phyloP scores from a whole-genome alignment of 2,113 vertebrate species.

The Pluvianellus socialis region DNA sequence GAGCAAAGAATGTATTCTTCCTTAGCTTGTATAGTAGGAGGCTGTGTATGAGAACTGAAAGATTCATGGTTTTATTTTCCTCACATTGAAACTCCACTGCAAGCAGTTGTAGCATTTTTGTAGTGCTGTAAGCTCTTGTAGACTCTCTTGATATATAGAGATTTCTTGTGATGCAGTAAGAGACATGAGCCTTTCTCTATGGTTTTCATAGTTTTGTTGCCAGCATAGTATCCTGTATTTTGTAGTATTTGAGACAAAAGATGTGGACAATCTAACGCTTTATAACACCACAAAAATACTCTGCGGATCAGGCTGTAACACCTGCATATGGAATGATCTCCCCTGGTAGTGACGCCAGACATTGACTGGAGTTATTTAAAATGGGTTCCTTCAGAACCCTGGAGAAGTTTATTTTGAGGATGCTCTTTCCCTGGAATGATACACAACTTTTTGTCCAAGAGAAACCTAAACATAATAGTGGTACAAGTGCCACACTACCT shows the following conservation, averaged over 20 bases:
- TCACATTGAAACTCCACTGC: not conserved
- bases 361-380: not conserved
- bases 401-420: not conserved
- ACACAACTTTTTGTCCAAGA: not conserved
- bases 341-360: not conserved
- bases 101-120: not conserved
- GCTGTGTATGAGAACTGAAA: not conserved
- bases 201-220: not conserved
- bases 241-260: not conserved
- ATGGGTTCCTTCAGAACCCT: not conserved
- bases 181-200: not conserved
- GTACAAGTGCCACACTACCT: not conserved
- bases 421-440: not conserved
- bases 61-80: not conserved
- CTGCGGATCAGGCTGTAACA: not conserved
- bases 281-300: not conserved
- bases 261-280: not conserved
- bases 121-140: rapidly evolving
- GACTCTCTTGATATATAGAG: not conserved
- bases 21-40: not conserved
- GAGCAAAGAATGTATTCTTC: not conserved
- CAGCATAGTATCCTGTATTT: not conserved
- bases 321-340: not conserved
- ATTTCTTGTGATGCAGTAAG: not conserved
- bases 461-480: not conserved